Base-by-base conservation (phyloP, 2,888 invertebrate genomes). In the Plagiodera versicolora region DNA sequence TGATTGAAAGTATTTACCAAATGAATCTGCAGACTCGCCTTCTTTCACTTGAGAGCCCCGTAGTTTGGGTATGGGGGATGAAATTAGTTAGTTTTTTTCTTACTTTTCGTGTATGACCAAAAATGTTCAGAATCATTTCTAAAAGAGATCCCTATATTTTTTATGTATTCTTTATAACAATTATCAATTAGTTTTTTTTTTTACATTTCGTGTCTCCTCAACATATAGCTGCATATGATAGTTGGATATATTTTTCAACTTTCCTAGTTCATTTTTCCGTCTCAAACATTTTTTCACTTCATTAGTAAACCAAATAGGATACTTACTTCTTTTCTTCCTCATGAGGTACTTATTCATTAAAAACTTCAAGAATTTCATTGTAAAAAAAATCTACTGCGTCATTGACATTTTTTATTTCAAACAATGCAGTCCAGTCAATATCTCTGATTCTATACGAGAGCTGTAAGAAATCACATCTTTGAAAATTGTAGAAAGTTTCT, bases 191-290 rank as follows among this genome's bases (percentile, higher is more conserved):
- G 16, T n/a, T n/a, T n/a, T 44, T 44, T 44, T 4, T 44, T 44
- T 44, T 44, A 44, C 5, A 14, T n/a, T 4, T 44, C 44, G 16
- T 44, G 8, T 44, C 44, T 44, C 44, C 44, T 44, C 44, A 4
- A 28, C 28, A 9, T 6, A 28, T 28, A 28, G 28, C 44, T 44
- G 44, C 44, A 44, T 44, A 44, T 44, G 16, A 44, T 44, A 44
- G 11, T 44, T 44, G 44, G 44, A 44, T 44, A 44, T n/a, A 16
- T 44, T 44, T 44, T 44, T n/a, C 44, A 44, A 44, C 44, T 44
- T 44, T 44, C 11, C 9, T 4, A 28, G 28, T 28, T 28, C 28
- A 28, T 28, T 28, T 9, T 28, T 28, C 28, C 28, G 28, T 44
- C 11, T 44, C 44, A 44, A 44, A 44, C 44, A 44, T 44, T 44